Evolutionary conservation across 2,113 vertebrate species (phyloP), one percentile per base, ranked within the genome.

Genomic region (Hoplias malabaricus): DNA sequence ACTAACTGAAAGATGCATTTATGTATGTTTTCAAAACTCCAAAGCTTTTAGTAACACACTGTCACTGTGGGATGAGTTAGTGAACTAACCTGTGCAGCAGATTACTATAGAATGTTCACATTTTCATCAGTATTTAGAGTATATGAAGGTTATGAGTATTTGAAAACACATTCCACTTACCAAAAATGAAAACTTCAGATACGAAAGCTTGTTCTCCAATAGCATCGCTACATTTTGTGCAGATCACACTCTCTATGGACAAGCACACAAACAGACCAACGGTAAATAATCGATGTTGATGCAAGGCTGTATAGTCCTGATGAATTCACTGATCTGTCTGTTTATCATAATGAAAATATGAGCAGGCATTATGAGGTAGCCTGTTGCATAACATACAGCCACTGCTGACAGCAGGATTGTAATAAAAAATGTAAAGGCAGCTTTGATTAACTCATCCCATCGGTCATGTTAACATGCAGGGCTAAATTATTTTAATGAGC

Each of bases 401-500:
- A 23, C n/a, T 21, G n/a, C 23, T 21, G 48, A 53, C n/a, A 2
- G 7, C 33, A 34, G 59, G 31, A 36, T 3, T 36, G n/a, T 16
- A 36, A 63, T 63, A 63, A 36, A 2, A 33, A 16, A 62, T 8
- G 54, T 9, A 59, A 34, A 29, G 9, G 50, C 34, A 69, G 56
- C 19, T 69, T 76, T 36, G 33, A 48, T 63, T 75, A 77, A 69
- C 74, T 69, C 40, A 75, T 80, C 48, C 33, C 40, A 53, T 19
- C 73, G 69, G 80, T 81, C 62, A 76, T 68, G 61, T 77, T 75
- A 79, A 84, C 71, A 68, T 62, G 40, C 34, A 23, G 53, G 53
- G 48, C 59, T 40, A 56, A 57, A 80, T 75, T 29, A 67, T 80
- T 81, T 79, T 76, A 82, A 80, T 74, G 75, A 83, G 57, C 56